phyloP scores from a whole-genome alignment of 1,140 invertebrate species.

The Panulirus ornatus region DNA sequence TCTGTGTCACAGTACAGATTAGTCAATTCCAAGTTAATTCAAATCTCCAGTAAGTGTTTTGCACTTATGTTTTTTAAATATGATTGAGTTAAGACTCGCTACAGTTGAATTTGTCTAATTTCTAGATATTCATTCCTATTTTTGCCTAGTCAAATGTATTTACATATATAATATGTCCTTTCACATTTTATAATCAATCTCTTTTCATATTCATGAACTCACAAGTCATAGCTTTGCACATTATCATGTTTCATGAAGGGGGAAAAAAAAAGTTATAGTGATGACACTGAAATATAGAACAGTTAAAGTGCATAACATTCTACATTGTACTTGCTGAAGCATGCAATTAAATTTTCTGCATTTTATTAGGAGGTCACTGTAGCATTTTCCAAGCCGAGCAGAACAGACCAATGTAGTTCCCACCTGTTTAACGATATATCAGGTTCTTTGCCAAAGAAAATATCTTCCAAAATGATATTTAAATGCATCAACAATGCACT shows the following conservation, averaged over 20 bases:
- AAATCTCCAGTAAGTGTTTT: constrained; percentile 15
- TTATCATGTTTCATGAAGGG: background rate
- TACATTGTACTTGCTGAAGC: too few relatives aligned
- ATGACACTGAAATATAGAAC: too few relatives aligned
- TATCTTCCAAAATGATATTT: too few relatives aligned
- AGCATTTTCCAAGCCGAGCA: too few relatives aligned
- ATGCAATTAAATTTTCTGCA: too few relatives aligned
- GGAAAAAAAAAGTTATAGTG: background rate
- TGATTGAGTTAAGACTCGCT: background rate
- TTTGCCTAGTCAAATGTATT: constrained; percentile 57
- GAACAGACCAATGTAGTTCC: too few relatives aligned
- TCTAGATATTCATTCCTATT: constrained; percentile 65
- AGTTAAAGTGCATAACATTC: too few relatives aligned
- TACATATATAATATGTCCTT: constrained; percentile 37
- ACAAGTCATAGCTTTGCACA: background rate
- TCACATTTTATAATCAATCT: background rate
- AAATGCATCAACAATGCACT: too few relatives aligned
- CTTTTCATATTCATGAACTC: background rate
- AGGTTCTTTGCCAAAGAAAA: too few relatives aligned
- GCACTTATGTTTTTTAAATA: background rate
- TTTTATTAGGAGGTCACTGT: too few relatives aligned
- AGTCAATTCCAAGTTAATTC: background rate
- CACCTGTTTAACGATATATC: too few relatives aligned
- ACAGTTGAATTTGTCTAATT: constrained; percentile 31
- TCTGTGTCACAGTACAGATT: background rate